These are phyloP conservation scores for Pogonognathellus flavescens DNA, from an alignment of 1,140 invertebrate species.

Conservation along the genomic window DNA sequence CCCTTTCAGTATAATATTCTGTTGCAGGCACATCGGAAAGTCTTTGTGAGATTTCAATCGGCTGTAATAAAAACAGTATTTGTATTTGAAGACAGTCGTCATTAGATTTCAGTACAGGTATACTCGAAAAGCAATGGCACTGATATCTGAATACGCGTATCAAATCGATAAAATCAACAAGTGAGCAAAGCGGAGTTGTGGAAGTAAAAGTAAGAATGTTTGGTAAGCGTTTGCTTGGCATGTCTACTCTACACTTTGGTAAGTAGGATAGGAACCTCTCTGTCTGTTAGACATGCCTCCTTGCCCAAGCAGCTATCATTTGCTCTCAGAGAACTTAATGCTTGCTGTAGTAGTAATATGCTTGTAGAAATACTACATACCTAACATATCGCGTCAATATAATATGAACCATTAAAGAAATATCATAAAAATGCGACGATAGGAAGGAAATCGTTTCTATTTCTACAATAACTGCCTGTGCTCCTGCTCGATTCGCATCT, in stretches of 20 bases:
- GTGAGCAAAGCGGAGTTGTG: not conserved
- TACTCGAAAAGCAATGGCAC: not conserved
- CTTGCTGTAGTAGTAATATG: not conserved
- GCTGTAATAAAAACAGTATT: not conserved
- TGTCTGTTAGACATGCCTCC: not conserved
- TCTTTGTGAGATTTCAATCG: no score
- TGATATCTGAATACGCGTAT: not conserved
- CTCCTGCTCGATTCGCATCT: no score
- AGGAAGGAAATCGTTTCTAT: constrained; percentile 19
- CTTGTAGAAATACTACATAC: not conserved
- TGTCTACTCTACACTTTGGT: not conserved
- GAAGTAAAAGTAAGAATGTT: constrained; percentile 1
- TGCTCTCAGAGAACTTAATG: no score
- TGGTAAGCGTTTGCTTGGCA: not conserved
- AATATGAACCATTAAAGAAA: not conserved
- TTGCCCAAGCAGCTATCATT: not conserved
- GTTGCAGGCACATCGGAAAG: no score
- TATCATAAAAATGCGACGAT: not conserved
- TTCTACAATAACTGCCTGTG: not conserved
- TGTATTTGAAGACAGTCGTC: not conserved
- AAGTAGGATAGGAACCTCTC: not conserved
- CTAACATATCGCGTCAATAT: not conserved
- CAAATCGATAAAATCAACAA: constrained; percentile 11
- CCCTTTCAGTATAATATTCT: no score
- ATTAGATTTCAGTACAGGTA: not conserved